Base-by-base conservation (phyloP, 2,888 invertebrate genomes). In the Orchesella flavescens region DNA sequence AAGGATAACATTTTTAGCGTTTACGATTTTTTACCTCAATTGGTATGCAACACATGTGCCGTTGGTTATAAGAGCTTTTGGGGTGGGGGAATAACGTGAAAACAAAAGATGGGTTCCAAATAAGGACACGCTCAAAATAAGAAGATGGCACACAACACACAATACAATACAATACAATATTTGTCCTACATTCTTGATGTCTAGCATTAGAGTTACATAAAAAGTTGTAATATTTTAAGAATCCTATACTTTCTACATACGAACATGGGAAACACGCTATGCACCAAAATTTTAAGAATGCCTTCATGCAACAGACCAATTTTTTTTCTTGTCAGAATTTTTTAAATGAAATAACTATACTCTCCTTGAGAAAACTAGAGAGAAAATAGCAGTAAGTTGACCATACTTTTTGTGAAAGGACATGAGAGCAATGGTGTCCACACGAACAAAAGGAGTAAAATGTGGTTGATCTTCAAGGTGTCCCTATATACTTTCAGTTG, bases 41-140 rank as follows among this genome's bases (percentile, higher is more conserved):
- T 79, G 72, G 79, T 79, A 79, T 79, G 79, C 79, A 72, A 65
- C 65, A 65, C 79, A 79, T 72, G 79, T 46, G 55, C 72, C 44
- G 23, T 68, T 65, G 43, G 72, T 57, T 74, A 66, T 65, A 79
- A 79, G 53, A 49, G 49, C 34, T 71, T 55, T 34, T n/a, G n/a
- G 49, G 53, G 69, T 24, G 15, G 44, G 71, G 71, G 71, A 78
- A 49, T 71, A 71, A 69, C 63, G 61, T 78, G 46, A 69, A 78
- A 78, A 71, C 69, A 78, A 78, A 78, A 19, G 71, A 34, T 34
- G 49, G 7, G 46, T 69, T 66, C 46, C 44, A 66, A 66, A 66
- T 44, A 66, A 66, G 57, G 61, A 1, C 57, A 21, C 53, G 9
- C 68, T 59, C 13, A 69, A 19, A 53, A 53, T 19, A 68, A 43